Base-by-base conservation (phyloP, 2,113 vertebrate genomes). In the Stegastes partitus region DNA sequence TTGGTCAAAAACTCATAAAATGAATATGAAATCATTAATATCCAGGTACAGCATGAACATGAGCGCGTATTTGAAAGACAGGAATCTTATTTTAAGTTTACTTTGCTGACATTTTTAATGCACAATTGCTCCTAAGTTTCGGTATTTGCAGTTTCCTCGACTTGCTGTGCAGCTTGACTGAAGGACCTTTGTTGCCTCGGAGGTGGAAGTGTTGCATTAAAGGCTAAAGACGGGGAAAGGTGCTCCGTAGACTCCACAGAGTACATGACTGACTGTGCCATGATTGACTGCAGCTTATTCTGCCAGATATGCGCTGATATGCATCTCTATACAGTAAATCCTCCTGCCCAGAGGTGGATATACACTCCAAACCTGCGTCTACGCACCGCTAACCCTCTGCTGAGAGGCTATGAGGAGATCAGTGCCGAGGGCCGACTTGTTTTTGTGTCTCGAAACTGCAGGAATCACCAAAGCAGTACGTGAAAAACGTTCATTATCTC, bases 231-330 rank as follows among this genome's bases (percentile, higher is more conserved):
- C 51, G 22, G 23, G 15, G 11, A 23, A 11, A 53, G 14, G 51
- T 50, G 47, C 47, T 23, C 51, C 23, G 51, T 11, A 23, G 18
- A 54, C 51, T 14, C 51, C 51, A 54, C 11, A 23, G 10, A 54
- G 25, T 54, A 14, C 23, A 54, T 25, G 51, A 54, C 3, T 54
- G 51, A 25, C 51, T 12, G 51, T 23, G 25, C 1, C 23, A 5
- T 54, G 23, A 54, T 54, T 54, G 23, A 54, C 23, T 49, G 37
- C 49, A 69, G 57, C 39, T 45, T 23, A 26, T 50, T 12, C 25
- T 49, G 49, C 39, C 37, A 39, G 67, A 47, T 71, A 42, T 42
- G 51, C 68, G 42, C 19, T 39, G 51, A 64, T 50, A 53, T 39
- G 4, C 53, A 53, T 61, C 64, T 68, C 16, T 54, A 22, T 47